Conservation (phyloP, 1,140 invertebrate species). For the Adoxophyes honmai region DNA sequence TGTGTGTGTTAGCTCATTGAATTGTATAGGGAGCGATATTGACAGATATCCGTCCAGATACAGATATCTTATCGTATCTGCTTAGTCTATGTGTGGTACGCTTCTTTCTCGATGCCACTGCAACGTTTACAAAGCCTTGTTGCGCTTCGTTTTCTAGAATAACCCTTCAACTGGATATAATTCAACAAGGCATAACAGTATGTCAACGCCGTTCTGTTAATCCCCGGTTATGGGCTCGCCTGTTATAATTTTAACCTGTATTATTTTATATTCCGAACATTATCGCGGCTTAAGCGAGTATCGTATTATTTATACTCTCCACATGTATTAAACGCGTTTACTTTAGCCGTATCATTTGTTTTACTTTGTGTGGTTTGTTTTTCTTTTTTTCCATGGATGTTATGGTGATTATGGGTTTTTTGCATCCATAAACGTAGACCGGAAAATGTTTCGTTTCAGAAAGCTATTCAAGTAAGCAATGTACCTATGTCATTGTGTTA, state of each 20-base stretch:
- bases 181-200: slow-evolving; percentile 34
- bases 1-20: too few species aligned
- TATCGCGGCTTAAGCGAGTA: slow-evolving; percentile 37
- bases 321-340: slow-evolving; percentile 20
- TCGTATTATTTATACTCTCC: slow-evolving; percentile 36
- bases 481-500: too few species aligned
- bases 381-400: slow-evolving; percentile 14
- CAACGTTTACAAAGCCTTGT: too few species aligned
- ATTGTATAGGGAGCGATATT: too few species aligned
- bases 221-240: slow-evolving; percentile 38
- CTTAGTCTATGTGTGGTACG: too few species aligned
- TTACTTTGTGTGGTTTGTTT: slow-evolving; percentile 21
- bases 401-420: too few species aligned
- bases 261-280: slow-evolving; percentile 43
- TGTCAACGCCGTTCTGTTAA: slow-evolving; percentile 45
- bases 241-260: slow-evolving; percentile 48
- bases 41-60: too few species aligned
- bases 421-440: too few species aligned
- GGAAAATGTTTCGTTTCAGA: too few species aligned
- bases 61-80: too few species aligned
- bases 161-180: slow-evolving; percentile 25
- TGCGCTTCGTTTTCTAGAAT: background rate
- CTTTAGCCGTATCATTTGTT: slow-evolving; percentile 13
- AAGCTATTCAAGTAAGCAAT: too few species aligned
- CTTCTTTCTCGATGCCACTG: too few species aligned